These are phyloP conservation scores for Tortrix viridana DNA, from an alignment of 2,888 invertebrate genomes.

Conservation along the genomic window DNA sequence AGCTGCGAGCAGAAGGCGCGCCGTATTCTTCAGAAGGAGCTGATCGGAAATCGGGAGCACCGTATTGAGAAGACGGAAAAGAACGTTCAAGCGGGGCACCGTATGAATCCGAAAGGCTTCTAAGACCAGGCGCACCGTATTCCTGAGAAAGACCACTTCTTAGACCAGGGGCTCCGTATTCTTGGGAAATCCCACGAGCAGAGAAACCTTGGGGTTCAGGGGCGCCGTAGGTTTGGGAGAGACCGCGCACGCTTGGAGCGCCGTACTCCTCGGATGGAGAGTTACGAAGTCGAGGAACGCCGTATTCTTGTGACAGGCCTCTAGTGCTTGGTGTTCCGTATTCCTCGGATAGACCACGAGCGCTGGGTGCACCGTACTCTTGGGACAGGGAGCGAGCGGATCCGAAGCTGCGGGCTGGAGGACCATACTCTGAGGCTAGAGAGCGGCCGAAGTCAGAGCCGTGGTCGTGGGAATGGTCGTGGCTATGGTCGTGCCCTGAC, in stretches of 20 bases:
- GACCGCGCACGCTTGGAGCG: constrained; percentile 43
- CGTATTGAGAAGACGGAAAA: constrained; percentile 51
- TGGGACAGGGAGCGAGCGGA: constrained; percentile 47
- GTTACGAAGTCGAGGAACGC: constrained; percentile 47
- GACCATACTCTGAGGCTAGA: constrained; percentile 43
- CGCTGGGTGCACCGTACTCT: constrained; percentile 40
- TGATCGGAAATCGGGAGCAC: constrained; percentile 54
- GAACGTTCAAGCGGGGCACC: constrained; percentile 48
- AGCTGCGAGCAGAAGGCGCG: constrained; percentile 51
- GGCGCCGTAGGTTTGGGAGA: constrained; percentile 40
- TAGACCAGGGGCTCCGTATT: constrained; percentile 51
- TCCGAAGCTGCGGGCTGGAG: constrained; percentile 25
- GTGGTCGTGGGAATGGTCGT: constrained; percentile 45
- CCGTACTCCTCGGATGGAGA: constrained; percentile 53
- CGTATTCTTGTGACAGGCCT: constrained; percentile 47
- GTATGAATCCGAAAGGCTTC: constrained; percentile 47
- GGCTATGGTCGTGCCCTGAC: constrained; percentile 48
- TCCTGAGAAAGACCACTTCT: constrained; percentile 46
- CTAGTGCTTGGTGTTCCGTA: constrained; percentile 44
- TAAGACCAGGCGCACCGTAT: constrained; percentile 53
- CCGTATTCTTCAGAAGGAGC: constrained; percentile 58
- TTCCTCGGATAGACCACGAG: constrained; percentile 40
- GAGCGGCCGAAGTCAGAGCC: constrained; percentile 31
- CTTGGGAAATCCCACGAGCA: constrained; percentile 45
- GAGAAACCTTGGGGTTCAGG: constrained; percentile 46